Percentiles rank a stretch among this genome's conserved stretches.
Evolutionary conservation across 1,140 invertebrate genomes (phyloP).

Genomic region (Drosophila asahinai): DNA sequence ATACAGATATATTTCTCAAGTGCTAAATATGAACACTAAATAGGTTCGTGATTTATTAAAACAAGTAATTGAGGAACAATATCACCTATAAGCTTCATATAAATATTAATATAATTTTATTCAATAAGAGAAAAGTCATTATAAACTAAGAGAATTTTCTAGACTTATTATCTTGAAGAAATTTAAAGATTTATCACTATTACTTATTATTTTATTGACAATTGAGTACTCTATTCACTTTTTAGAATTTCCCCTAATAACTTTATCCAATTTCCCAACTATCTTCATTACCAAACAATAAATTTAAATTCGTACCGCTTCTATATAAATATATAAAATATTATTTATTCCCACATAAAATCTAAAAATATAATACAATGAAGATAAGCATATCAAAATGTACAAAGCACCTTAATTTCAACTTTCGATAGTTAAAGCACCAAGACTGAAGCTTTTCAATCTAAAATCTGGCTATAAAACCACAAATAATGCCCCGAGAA

Average conservation of each 20-base stretch:
- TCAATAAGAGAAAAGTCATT: neutral
- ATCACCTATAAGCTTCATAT: neutral
- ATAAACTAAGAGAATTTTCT: neutral
- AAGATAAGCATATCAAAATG: neutral
- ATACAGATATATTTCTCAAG: neutral
- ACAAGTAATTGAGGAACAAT: neutral
- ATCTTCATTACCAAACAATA: neutral
- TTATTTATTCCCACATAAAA: neutral
- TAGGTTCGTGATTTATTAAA: neutral
- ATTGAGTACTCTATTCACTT: no score
- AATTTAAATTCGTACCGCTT: neutral
- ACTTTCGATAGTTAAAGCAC: neutral
- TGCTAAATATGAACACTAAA: neutral
- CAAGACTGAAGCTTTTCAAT: no score
- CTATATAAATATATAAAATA: no score
- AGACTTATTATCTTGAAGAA: neutral
- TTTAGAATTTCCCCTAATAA: no score
- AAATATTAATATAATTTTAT: neutral
- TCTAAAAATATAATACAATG: neutral
- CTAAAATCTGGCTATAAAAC: neutral
- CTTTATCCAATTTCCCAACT: no score
- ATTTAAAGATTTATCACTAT: no score
- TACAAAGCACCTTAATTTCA: neutral
- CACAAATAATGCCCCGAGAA: neutral
- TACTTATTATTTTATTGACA: no score